Conservation (phyloP, 2,113 vertebrate genomes). For the Aegotheles bennettii region DNA sequence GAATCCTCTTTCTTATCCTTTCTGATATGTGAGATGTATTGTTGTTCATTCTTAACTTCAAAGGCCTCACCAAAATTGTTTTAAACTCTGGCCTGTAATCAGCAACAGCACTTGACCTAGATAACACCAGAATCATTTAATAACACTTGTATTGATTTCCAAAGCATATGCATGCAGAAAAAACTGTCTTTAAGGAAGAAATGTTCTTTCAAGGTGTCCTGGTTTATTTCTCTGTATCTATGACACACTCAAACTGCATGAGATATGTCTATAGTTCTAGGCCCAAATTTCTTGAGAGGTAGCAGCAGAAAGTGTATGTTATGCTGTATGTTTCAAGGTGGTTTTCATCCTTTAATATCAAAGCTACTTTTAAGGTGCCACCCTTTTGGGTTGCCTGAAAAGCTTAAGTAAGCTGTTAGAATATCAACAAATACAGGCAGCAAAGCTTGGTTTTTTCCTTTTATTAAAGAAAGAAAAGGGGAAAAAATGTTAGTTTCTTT, state of each 20-base stretch:
- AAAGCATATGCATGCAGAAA: background rate
- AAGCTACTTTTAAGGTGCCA: background rate
- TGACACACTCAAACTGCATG: background rate
- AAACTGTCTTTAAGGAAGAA: background rate
- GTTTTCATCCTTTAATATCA: background rate
- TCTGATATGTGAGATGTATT: background rate
- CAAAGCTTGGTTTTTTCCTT: background rate
- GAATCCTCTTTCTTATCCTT: background rate
- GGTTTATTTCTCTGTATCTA: background rate
- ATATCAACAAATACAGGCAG: background rate
- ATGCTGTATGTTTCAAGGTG: background rate
- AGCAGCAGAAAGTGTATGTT: background rate
- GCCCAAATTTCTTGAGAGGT: background rate
- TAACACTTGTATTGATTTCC: background rate
- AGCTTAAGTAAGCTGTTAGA: background rate
- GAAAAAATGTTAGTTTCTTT: accelerated
- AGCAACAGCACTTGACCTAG: background rate
- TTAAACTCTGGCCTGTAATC: background rate
- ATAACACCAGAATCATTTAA: background rate
- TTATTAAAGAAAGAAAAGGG: no score
- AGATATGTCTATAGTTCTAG: background rate
- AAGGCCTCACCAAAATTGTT: background rate
- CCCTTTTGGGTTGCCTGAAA: background rate
- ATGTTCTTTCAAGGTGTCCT: background rate
- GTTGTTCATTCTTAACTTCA: background rate